A percentile compares a stretch with the other conserved stretches of the same genome.
Conservation (phyloP, 2,113 vertebrate genomes). For the Planiliza haematocheilus region DNA sequence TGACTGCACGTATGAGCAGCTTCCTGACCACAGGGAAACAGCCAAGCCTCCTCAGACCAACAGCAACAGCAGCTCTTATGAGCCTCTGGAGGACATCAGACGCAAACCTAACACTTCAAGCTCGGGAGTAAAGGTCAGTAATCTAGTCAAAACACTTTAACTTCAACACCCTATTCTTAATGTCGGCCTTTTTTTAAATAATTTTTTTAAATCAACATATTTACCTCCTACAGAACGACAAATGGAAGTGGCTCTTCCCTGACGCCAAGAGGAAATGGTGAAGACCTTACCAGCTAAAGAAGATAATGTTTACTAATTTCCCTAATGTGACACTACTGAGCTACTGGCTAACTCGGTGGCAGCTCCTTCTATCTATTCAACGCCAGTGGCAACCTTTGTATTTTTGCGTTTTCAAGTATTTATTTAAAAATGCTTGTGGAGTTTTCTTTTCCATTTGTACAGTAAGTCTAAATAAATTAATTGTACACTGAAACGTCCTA, state of each 20-base stretch:
- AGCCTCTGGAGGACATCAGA: slow-evolving; percentile 73
- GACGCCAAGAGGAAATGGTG: slow-evolving; percentile 83
- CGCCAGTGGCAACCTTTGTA: background rate
- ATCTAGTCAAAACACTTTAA: background rate
- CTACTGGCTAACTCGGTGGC: background rate
- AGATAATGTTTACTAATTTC: slow-evolving; percentile 23
- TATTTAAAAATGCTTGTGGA: slow-evolving; percentile 17
- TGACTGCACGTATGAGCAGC: slow-evolving; percentile 74
- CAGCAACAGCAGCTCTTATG: slow-evolving; percentile 61
- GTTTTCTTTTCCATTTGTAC: background rate
- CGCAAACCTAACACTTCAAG: slow-evolving; percentile 50
- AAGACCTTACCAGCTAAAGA: slow-evolving; percentile 23
- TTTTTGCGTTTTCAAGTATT: slow-evolving; percentile 32
- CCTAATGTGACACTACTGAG: slow-evolving; percentile 56
- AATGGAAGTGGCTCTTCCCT: slow-evolving; percentile 82
- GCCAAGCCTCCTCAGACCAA: background rate
- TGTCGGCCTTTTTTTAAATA: background rate
- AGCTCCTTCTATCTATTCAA: background rate
- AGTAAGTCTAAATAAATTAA: background rate
- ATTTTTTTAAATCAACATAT: background rate
- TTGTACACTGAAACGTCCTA: background rate
- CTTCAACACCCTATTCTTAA: background rate
- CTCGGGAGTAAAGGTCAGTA: slow-evolving; percentile 74
- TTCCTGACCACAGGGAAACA: slow-evolving; percentile 51
- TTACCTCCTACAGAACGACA: slow-evolving; percentile 82